phyloP scores from a whole-genome alignment of 2,797 vertebrate genomes.

The Acomys russatus region DNA sequence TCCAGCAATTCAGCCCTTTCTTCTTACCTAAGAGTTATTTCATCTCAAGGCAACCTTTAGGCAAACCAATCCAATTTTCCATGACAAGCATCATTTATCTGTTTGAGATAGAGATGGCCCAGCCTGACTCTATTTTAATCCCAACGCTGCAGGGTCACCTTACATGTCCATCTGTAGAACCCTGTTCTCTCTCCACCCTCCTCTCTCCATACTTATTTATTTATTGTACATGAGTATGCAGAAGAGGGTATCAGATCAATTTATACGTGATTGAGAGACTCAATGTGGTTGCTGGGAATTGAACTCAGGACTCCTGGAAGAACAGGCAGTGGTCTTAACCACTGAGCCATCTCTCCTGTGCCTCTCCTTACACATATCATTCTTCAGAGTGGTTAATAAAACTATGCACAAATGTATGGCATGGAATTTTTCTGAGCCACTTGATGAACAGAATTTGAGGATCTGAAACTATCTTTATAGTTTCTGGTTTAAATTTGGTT shows the following conservation, averaged over 20 bases:
- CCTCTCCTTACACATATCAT: neutral
- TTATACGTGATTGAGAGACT: too few species aligned
- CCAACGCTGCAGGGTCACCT: neutral
- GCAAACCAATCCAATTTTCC: neutral
- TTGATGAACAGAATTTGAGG: neutral
- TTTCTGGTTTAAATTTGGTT: constrained; percentile 70
- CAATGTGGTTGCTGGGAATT: too few species aligned
- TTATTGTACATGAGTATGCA: too few species aligned
- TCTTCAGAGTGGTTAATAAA: neutral
- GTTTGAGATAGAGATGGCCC: neutral
- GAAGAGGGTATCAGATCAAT: too few species aligned
- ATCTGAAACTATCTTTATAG: constrained; percentile 7
- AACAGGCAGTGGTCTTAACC: too few species aligned
- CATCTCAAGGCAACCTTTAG: neutral
- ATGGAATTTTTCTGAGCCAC: neutral
- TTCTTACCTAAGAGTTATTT: neutral
- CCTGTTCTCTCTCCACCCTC: too few species aligned
- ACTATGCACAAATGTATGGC: neutral
- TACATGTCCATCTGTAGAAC: neutral
- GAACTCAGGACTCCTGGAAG: too few species aligned
- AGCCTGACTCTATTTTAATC: neutral
- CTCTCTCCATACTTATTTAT: too few species aligned
- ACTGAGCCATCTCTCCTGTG: too few species aligned
- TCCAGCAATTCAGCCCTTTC: neutral
- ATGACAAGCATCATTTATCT: neutral